These are phyloP conservation scores for Callosobruchus maculatus DNA, from an alignment of 2,888 invertebrate species.

Conservation along the genomic window DNA sequence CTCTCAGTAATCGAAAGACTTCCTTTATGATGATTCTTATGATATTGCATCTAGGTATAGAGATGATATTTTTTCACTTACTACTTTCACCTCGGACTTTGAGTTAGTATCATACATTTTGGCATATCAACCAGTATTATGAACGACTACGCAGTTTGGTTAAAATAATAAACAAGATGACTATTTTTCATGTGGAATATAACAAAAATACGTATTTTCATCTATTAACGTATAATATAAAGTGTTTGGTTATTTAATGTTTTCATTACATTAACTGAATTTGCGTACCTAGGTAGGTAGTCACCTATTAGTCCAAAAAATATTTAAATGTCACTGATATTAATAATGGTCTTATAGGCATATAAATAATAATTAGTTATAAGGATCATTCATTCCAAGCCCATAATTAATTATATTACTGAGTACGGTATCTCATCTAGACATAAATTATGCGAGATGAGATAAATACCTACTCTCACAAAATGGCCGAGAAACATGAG, in stretches of 20 bases:
- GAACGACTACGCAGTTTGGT: too few relatives aligned
- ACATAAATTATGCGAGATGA: too few relatives aligned
- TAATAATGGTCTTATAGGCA: background rate
- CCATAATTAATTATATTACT: background rate
- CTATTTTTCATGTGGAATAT: background rate
- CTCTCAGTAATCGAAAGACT: too few relatives aligned
- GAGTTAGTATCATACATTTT: too few relatives aligned
- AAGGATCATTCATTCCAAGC: background rate
- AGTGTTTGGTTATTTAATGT: background rate
- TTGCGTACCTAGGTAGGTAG: too few relatives aligned
- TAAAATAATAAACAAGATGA: background rate
- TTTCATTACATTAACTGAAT: background rate
- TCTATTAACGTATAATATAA: background rate
- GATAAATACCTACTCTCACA: too few relatives aligned
- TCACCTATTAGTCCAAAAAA: background rate
- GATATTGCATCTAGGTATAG: too few relatives aligned
- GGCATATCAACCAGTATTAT: background rate
- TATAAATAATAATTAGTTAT: background rate
- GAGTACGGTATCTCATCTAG: too few relatives aligned
- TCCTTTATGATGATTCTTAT: too few relatives aligned
- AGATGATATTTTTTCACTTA: too few relatives aligned
- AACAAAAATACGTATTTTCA: background rate
- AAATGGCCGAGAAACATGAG: too few relatives aligned
- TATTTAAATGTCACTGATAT: background rate
- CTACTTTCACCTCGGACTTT: too few relatives aligned